phyloP scores from a whole-genome alignment of 2,888 invertebrate genomes.

The Oscheius sp. region DNA sequence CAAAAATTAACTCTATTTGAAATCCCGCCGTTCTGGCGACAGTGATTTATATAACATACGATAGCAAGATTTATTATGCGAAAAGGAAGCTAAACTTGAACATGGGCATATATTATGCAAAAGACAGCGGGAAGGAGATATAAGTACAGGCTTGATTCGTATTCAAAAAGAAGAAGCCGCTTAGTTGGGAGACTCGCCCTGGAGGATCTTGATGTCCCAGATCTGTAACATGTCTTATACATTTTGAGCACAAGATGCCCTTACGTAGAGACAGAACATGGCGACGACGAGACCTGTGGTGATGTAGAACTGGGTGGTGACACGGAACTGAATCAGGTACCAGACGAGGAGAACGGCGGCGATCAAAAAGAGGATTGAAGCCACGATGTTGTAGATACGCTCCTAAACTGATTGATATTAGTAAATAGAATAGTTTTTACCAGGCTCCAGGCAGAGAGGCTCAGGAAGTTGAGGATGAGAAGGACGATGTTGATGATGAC shows the following conservation, averaged over 20 bases:
- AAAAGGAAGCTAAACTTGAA: no score
- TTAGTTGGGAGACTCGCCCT: slow-evolving; percentile 67
- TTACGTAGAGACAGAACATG: background rate
- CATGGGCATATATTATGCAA: no score
- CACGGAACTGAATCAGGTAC: slow-evolving; percentile 50
- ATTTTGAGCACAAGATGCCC: slow-evolving; percentile 35
- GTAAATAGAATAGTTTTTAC: background rate
- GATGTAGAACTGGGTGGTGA: background rate
- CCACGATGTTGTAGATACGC: slow-evolving; percentile 52
- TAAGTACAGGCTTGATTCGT: no score
- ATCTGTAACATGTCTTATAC: slow-evolving; percentile 65
- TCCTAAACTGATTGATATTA: slow-evolving; percentile 40
- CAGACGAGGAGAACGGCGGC: slow-evolving; percentile 58
- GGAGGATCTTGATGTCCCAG: slow-evolving; percentile 70
- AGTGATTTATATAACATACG: no score
- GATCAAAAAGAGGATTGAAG: slow-evolving; percentile 57
- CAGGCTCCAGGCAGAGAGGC: background rate
- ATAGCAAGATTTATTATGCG: no score
- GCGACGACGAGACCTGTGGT: background rate
- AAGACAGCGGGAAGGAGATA: no score
- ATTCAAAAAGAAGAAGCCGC: background rate
- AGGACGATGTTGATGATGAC: slow-evolving; percentile 1
- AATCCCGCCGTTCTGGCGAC: no score
- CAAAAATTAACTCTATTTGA: no score
- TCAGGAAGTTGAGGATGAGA: background rate